These are phyloP conservation scores for Drosophila picticornis DNA, from an alignment of 2,888 invertebrate species.

Conservation along the genomic window DNA sequence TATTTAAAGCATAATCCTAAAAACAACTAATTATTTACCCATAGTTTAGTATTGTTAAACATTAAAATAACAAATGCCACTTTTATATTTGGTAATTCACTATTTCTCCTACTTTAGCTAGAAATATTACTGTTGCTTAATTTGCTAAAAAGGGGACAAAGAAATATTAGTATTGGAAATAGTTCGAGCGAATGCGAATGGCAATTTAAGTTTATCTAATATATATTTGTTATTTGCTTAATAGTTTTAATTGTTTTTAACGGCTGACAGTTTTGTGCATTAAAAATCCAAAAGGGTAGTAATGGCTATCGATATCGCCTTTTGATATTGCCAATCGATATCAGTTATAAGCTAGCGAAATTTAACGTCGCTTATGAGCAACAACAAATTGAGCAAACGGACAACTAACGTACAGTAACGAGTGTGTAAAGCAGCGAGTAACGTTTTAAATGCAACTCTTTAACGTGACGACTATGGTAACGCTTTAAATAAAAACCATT, in stretches of 20 bases:
- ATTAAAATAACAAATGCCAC: conserved; percentile 14
- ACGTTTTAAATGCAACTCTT: neutral
- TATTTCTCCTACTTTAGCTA: neutral
- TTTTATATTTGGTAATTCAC: neutral
- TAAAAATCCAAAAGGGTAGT: neutral
- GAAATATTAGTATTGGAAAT: neutral
- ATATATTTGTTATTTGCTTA: neutral
- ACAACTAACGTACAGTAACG: neutral
- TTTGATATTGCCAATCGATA: neutral
- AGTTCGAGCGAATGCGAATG: neutral
- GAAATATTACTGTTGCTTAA: neutral
- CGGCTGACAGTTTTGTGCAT: neutral
- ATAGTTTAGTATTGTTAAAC: neutral
- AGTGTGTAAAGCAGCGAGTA: neutral
- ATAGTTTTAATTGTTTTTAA: neutral
- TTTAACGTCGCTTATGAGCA: neutral
- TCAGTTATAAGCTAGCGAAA: neutral
- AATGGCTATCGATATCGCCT: neutral
- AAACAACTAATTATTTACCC: neutral
- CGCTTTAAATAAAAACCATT: neutral
- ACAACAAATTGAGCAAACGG: neutral
- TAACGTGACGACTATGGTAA: neutral
- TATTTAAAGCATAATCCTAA: neutral
- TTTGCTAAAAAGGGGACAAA: neutral
- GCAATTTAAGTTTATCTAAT: neutral